Conservation (phyloP, 1,140 invertebrate genomes). For the Bicyclus anynana region DNA sequence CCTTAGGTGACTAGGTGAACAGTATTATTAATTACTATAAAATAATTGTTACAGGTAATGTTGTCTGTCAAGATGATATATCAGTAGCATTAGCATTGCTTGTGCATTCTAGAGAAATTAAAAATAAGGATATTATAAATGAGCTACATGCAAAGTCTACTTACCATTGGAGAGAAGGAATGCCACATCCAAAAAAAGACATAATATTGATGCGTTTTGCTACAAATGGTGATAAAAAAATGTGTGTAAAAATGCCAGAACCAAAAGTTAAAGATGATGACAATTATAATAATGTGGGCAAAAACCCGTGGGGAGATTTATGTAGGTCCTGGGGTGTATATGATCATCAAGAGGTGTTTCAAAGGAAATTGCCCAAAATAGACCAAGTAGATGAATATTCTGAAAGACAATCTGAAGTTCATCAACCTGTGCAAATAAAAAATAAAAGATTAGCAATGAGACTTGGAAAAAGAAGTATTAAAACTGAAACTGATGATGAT, state of each 20-base stretch:
- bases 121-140: constrained; percentile 58
- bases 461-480: constrained; percentile 61
- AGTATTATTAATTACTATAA: too few species aligned
- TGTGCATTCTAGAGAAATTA: constrained; percentile 68
- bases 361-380: constrained; percentile 44
- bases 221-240: constrained; percentile 71
- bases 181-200: constrained; percentile 81
- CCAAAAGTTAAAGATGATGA: constrained; percentile 78
- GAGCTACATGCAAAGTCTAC: constrained; percentile 52
- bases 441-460: constrained; percentile 62
- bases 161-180: constrained; percentile 86
- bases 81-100: constrained; percentile 84
- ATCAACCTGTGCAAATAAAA: constrained; percentile 42
- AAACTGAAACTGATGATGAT: constrained; percentile 50
- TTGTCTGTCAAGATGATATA: constrained; percentile 85
- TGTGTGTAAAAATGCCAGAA: constrained; percentile 76
- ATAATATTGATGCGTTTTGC: constrained; percentile 86
- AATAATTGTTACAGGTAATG: constrained; percentile 80
- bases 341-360: constrained; percentile 79
- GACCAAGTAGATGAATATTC: constrained; percentile 38
- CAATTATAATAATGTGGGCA: constrained; percentile 53
- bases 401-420: constrained; percentile 29
- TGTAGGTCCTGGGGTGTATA: constrained; percentile 83
- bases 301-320: constrained; percentile 86
- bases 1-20: too few species aligned